Evolutionary conservation across 2,113 vertebrate genomes (phyloP), one percentile per base, ranked within the genome.

Genomic region (Numida meleagris): DNA sequence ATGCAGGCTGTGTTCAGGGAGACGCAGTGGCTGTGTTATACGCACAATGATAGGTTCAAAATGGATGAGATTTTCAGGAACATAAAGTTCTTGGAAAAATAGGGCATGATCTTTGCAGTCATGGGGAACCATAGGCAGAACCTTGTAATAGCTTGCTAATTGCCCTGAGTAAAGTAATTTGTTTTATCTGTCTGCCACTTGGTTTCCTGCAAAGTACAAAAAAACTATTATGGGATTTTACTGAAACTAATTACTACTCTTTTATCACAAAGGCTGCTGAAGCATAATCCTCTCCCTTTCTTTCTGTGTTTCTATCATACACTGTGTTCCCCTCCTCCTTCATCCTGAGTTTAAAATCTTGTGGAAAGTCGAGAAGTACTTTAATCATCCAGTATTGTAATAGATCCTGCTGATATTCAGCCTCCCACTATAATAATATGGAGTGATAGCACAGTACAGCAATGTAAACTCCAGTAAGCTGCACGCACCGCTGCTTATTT

Each of bases 231-330:
- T 78, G 77, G 96, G 94, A 97, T 97, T 98, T 98, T 96, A 80
- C 92, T 97, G 95, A 97, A 97, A 97, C 94, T 97, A 98, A 98
- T 98, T 98, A 96, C 96, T 97, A 93, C 88, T 96, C 90, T 97
- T 97, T 97, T 97, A 97, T 97, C 96, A 89, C n/a, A 89, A 97
- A 97, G 89, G 62, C 77, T 97, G 92, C 82, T 96, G 93, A 97
- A 95, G 87, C 65, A 16, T 97, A 97, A 97, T 96, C 96, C 63
- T 97, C 95, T 97, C 88, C 48, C 43, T 84, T 91, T 90, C 75
- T 76, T 93, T 86, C 90, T 62, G 31, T 10, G 8, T 74, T 95
- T 90, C 82, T 88, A 74, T 94, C 73, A 58, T 8, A 6, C 68
- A 17, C 42, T 80, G 12, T 94, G 70, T 82, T 84, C 96, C 90